phyloP scores from a whole-genome alignment of 2,797 vertebrate genomes.

The Xenopus petersii region DNA sequence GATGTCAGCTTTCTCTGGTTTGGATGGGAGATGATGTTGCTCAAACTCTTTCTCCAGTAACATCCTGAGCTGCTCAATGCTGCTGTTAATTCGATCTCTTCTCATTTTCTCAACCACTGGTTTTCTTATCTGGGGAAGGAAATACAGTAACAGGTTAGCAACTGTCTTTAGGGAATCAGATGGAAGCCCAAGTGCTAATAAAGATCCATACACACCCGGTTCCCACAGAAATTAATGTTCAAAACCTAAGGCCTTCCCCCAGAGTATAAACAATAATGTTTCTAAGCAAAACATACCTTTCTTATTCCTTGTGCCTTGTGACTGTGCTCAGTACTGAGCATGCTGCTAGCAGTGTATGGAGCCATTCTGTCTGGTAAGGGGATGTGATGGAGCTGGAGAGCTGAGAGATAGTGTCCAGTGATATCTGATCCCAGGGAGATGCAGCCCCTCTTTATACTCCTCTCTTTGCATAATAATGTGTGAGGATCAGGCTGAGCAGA shows the following conservation, averaged over 20 bases:
- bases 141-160: background rate
- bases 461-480: conserved; percentile 71
- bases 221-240: too few species aligned
- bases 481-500: conserved; percentile 73
- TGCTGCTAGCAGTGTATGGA: conserved; percentile 33
- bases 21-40: conserved; percentile 17
- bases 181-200: background rate
- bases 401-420: background rate
- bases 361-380: conserved; percentile 47
- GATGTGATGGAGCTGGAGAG: background rate
- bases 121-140: conserved; percentile 64
- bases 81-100: conserved; percentile 70
- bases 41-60: conserved; percentile 48
- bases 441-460: conserved; percentile 69
- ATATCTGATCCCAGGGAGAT: background rate
- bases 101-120: conserved; percentile 68
- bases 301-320: conserved; percentile 57
- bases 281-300: conserved; percentile 53
- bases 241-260: too few species aligned
- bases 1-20: conserved; percentile 31
- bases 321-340: conserved; percentile 50
- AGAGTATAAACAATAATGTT: background rate
- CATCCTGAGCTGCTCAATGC: conserved; percentile 71
- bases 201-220: too few species aligned
- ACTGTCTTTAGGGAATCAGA: too few species aligned